phyloP scores from a whole-genome alignment of 2,888 invertebrate genomes.

The Podotricha telesiphe region DNA sequence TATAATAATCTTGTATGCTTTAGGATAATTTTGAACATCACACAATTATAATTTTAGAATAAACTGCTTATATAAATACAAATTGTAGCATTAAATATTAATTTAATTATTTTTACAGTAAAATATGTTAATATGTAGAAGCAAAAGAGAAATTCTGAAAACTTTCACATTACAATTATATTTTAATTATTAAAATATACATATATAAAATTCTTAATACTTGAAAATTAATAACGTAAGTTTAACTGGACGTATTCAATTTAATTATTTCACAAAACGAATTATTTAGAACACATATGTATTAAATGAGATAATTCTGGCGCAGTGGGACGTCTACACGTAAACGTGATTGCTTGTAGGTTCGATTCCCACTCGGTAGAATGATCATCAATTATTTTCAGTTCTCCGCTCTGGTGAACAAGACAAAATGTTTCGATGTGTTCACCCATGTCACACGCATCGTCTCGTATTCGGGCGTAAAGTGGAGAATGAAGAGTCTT shows the following conservation, averaged over 20 bases:
- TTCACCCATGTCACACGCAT: no score
- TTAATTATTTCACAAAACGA: background rate
- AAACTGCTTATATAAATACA: background rate
- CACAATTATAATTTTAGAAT: conserved; percentile 3
- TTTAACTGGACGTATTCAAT: background rate
- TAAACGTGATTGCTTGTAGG: no score
- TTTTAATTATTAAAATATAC: conserved; percentile 2
- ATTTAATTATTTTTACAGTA: conserved; percentile 3
- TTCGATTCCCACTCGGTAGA: no score
- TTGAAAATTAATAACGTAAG: conserved; percentile 6
- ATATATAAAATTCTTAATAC: conserved; percentile 11
- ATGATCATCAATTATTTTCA: no score
- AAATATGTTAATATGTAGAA: conserved; percentile 18
- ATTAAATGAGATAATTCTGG: background rate
- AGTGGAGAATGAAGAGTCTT: no score
- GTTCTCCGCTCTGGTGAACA: no score
- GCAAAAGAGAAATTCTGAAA: conserved; percentile 13
- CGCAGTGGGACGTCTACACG: no score
- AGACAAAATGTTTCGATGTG: no score
- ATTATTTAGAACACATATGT: background rate
- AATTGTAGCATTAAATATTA: background rate
- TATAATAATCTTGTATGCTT: background rate
- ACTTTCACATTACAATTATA: conserved; percentile 16
- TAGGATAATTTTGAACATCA: background rate
- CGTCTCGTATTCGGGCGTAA: no score